A percentile compares a stretch with the other conserved stretches of the same genome.
These are phyloP conservation scores for Florisuga fusca DNA, from an alignment of 2,797 vertebrate species.

Conservation along the genomic window DNA sequence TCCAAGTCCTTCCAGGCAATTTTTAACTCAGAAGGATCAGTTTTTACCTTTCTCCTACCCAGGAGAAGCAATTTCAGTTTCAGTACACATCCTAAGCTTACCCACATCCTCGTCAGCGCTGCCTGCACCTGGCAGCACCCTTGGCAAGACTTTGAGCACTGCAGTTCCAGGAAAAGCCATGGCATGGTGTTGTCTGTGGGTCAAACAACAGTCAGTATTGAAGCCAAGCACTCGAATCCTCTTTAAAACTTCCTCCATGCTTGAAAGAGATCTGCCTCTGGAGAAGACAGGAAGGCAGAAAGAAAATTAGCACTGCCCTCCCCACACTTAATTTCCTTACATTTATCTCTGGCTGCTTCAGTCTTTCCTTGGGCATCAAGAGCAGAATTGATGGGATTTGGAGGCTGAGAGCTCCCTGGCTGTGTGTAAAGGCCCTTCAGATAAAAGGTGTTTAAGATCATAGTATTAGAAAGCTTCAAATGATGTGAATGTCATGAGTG, in stretches of 20 bases:
- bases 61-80: background rate
- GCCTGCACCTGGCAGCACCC: background rate
- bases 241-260: background rate
- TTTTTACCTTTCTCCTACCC: background rate
- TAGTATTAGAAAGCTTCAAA: background rate
- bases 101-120: accelerated
- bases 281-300: background rate
- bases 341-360: background rate
- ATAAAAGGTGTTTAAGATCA: background rate
- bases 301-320: background rate
- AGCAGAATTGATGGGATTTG: background rate
- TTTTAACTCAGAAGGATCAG: background rate
- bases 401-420: background rate
- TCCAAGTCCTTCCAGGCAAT: background rate
- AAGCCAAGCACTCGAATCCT: background rate
- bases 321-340: background rate
- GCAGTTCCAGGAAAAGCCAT: background rate
- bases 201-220: background rate
- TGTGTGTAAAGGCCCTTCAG: background rate
- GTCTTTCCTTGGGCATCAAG: background rate
- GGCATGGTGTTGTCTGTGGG: background rate
- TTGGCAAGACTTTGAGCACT: background rate
- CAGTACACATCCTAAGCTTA: background rate
- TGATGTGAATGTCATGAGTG: background rate
- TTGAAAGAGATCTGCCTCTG: background rate